Percentiles rank a stretch among this genome's conserved stretches.
phyloP scores from a whole-genome alignment of 2,888 invertebrate genomes.

The Volucella zonaria region DNA sequence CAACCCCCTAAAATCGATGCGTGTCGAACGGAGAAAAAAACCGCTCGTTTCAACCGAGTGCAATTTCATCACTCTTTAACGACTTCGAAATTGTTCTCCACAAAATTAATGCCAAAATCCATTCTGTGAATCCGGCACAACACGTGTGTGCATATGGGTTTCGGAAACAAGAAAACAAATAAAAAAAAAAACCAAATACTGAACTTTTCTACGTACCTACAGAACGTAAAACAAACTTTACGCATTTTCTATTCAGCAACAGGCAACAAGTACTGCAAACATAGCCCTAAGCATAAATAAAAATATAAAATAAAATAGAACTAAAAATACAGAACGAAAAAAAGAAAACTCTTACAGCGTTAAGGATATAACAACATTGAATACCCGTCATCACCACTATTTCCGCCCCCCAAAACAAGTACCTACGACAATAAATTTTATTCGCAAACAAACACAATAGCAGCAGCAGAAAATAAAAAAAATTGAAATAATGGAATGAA shows the following conservation, averaged over 20 bases:
- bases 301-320: constrained; percentile 14
- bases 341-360: constrained; percentile 57
- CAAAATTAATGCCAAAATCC: constrained; percentile 6
- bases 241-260: constrained; percentile 52
- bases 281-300: constrained; percentile 21
- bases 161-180: constrained; percentile 10
- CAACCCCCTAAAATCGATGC: too few species aligned
- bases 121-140: not conserved
- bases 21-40: too few species aligned
- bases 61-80: constrained; percentile 1
- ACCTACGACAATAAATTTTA: constrained; percentile 62
- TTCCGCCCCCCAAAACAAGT: constrained; percentile 50
- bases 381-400: constrained; percentile 60
- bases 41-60: not conserved
- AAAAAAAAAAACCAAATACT: constrained; percentile 19
- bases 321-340: constrained; percentile 13
- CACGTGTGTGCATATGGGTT: constrained; percentile 8
- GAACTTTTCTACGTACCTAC: not conserved
- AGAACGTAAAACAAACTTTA: constrained; percentile 36
- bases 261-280: constrained; percentile 29
- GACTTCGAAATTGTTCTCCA: constrained; percentile 12
- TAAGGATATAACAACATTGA: constrained; percentile 50
- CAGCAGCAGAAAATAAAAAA: constrained; percentile 5
- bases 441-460: constrained; percentile 57
- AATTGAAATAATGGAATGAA: not conserved